A percentile compares a stretch with the other conserved stretches of the same genome.
These are phyloP conservation scores for Chloromyia formosa DNA, from an alignment of 2,888 invertebrate species.

Conservation along the genomic window DNA sequence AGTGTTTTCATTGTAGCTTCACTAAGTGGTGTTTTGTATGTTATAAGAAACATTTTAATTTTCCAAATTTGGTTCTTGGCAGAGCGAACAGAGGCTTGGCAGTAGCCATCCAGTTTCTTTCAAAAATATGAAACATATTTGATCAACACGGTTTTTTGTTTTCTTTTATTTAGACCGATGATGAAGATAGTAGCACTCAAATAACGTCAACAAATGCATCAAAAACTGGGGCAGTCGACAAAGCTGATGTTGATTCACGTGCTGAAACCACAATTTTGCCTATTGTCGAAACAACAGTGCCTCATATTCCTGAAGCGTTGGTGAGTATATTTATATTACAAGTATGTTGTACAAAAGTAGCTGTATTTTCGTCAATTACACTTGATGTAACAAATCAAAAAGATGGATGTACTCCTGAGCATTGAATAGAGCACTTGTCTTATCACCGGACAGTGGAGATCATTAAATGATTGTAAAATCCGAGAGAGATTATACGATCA, in stretches of 20 bases:
- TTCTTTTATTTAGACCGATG: constrained; percentile 23
- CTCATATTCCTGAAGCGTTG: background rate
- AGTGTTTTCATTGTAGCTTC: constrained; percentile 2
- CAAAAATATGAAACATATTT: no score
- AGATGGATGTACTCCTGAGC: no score
- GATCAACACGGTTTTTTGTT: background rate
- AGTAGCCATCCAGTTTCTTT: no score
- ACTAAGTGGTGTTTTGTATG: constrained; percentile 6
- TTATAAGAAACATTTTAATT: background rate
- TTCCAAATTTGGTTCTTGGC: background rate
- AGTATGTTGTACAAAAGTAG: no score
- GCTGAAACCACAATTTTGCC: constrained; percentile 34
- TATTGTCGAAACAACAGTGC: constrained; percentile 7
- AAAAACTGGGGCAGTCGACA: background rate
- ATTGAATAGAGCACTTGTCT: no score
- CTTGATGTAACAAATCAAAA: no score
- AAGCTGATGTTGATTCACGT: background rate
- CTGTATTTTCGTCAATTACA: no score
- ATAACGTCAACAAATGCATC: constrained; percentile 41
- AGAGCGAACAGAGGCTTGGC: no score
- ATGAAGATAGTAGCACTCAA: constrained; percentile 13
- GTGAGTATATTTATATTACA: constrained; percentile 39
- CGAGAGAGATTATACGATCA: no score
- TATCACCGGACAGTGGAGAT: no score
- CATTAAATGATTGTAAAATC: no score